A percentile compares a stretch with the other conserved stretches of the same genome.
These are phyloP conservation scores for Galeopterus variegatus DNA, from an alignment of 2,113 vertebrate species.

Conservation along the genomic window DNA sequence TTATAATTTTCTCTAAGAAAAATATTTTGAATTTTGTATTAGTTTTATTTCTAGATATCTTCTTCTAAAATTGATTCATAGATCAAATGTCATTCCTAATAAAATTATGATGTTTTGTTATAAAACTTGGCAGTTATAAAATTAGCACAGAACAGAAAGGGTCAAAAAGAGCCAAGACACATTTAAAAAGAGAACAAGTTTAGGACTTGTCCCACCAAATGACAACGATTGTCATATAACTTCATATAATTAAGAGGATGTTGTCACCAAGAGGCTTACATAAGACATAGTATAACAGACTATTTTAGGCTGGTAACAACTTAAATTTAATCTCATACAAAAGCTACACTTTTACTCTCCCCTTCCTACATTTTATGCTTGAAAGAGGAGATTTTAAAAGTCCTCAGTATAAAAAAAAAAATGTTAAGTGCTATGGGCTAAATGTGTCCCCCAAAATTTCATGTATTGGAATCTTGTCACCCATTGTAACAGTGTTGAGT, in stretches of 20 bases:
- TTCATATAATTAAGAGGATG: background rate
- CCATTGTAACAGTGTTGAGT: no score
- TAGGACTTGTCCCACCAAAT: background rate
- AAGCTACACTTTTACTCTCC: background rate
- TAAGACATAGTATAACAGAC: background rate
- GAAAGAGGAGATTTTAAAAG: background rate
- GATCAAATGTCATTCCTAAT: background rate
- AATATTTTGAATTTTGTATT: conserved; percentile 18
- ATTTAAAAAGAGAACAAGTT: background rate
- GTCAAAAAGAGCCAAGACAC: background rate
- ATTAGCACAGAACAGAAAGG: background rate
- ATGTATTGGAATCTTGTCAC: no score
- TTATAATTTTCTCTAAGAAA: background rate
- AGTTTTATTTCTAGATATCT: background rate
- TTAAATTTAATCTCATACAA: background rate
- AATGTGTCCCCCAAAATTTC: no score
- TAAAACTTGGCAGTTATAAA: conserved; percentile 25
- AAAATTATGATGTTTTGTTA: background rate
- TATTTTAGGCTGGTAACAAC: background rate
- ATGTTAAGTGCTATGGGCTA: no score
- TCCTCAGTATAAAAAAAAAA: background rate
- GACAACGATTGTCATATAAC: background rate
- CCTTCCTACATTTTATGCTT: background rate
- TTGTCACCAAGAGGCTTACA: background rate
- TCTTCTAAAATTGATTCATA: background rate